Evolutionary conservation across 1,140 invertebrate species (phyloP), one percentile per base, ranked within the genome.

Genomic region (Meloidogyne exigua): DNA sequence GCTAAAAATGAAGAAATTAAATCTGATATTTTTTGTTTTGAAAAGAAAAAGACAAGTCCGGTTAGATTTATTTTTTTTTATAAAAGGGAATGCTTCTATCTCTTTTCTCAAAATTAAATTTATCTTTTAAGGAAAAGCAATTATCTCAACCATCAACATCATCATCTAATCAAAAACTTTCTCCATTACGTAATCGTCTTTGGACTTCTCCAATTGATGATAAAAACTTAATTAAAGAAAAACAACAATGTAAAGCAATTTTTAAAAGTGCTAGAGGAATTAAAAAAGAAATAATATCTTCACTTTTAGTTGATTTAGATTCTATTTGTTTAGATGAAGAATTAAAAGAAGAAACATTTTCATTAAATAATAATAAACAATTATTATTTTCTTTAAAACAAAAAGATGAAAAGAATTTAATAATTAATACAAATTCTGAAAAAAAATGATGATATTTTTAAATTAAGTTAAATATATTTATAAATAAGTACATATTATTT

Each of bases 161-260:
- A n/a, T 44, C 42, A 44, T 57, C n/a, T n/a, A 18, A 5, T 57
- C 49, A 18, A n/a, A n/a, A 18, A n/a, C 49, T 57, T 57, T 57
- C 49, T 57, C 49, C 49, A n/a, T n/a, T 57, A 57, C 49, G 49
- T 57, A 57, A 18, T n/a, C 49, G 49, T n/a, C 49, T 57, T 57
- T 57, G 18, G 49, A 57, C 49, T 15, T 4, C 49, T 9, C 49
- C 49, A 57, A n/a, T 57, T 9, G 36, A 39, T n/a, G 18, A 57
- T n/a, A n/a, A 57, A n/a, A 57, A 57, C n/a, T n/a, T 18, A 57
- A 57, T 57, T 9, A 4, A n/a, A 49, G 13, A 49, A n/a, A n/a
- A 57, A 21, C 49, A 57, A n/a, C 49, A 18, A 1, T 57, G 49
- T 57, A 57, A 57, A 57, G 49, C 49, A 15, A n/a, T n/a, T 57